Evolutionary conservation across 2,113 vertebrate species (phyloP).

Genomic region (Phodopus roborovskii): DNA sequence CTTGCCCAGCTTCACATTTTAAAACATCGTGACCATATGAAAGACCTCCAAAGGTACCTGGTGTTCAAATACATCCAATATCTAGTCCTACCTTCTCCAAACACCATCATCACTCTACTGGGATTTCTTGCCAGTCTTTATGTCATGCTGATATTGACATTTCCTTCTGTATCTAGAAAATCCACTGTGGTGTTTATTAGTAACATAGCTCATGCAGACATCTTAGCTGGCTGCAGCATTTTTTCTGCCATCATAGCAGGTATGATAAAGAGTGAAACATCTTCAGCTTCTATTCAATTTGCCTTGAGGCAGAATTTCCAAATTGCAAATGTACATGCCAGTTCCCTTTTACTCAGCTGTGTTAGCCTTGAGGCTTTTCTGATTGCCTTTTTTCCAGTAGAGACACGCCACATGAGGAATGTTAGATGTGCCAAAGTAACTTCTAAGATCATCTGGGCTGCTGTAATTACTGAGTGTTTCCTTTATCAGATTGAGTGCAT

Average conservation of each 20-base stretch:
- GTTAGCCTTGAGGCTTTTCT: constrained; percentile 88
- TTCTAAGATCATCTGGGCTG: constrained; percentile 80
- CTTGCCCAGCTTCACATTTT: constrained; percentile 52
- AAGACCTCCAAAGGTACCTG: constrained; percentile 86
- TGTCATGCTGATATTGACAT: constrained; percentile 81
- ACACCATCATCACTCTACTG: constrained; percentile 76
- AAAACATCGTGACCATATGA: constrained; percentile 83
- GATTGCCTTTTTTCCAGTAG: constrained; percentile 85
- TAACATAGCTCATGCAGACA: constrained; percentile 86
- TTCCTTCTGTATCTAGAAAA: constrained; percentile 87
- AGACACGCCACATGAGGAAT: constrained; percentile 84
- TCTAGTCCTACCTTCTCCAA: constrained; percentile 86
- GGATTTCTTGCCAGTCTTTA: constrained; percentile 85
- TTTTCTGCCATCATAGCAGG: not conserved
- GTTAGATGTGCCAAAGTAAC: constrained; percentile 79
- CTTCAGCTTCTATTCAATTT: not conserved
- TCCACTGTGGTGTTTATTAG: constrained; percentile 86
- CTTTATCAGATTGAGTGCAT: constrained; percentile 69
- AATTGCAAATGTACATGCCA: constrained; percentile 83
- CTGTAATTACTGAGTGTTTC: constrained; percentile 80
- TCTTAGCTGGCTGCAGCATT: constrained; percentile 66
- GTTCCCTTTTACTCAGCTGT: constrained; percentile 87
- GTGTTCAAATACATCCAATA: constrained; percentile 88
- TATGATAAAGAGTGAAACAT: fast-evolving
- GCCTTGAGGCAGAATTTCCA: constrained; percentile 81